phyloP scores from a whole-genome alignment of 1,140 invertebrate species.

The Brachionus asplanchnoidis region DNA sequence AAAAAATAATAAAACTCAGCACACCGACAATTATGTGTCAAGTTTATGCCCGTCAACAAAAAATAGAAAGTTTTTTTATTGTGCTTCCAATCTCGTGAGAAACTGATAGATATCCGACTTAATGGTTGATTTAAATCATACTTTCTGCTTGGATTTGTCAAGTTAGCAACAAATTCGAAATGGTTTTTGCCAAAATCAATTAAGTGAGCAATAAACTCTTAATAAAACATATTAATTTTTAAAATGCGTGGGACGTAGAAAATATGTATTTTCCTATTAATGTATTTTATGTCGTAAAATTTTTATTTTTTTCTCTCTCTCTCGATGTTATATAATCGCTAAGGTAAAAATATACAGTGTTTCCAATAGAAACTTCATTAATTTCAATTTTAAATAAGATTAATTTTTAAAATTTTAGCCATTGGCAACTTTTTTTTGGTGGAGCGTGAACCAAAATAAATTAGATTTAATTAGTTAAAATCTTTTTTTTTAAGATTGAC shows the following conservation, averaged over 20 bases:
- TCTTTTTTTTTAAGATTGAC: not conserved
- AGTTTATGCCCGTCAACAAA: not conserved
- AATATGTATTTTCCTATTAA: not conserved
- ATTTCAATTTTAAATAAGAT: not conserved
- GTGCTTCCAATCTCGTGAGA: not conserved
- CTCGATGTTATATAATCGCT: not conserved
- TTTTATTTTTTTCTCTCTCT: not conserved
- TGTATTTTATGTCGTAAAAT: not conserved
- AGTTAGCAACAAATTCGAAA: not conserved
- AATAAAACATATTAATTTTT: not conserved
- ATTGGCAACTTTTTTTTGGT: not conserved
- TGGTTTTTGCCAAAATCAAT: not conserved
- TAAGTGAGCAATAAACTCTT: not conserved
- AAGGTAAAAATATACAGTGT: not conserved
- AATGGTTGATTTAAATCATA: not conserved
- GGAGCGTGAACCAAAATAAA: not conserved
- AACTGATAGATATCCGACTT: not conserved
- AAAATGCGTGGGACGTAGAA: not conserved
- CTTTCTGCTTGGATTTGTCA: not conserved
- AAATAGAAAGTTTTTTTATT: not conserved
- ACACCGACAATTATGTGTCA: slow-evolving; percentile 26
- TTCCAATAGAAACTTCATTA: not conserved
- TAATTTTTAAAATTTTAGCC: not conserved
- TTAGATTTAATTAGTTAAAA: not conserved
- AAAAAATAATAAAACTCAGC: not conserved